Evolutionary conservation across 2,797 vertebrate species (phyloP), one percentile per base, ranked within the genome.

Genomic region (Valencia hispanica): DNA sequence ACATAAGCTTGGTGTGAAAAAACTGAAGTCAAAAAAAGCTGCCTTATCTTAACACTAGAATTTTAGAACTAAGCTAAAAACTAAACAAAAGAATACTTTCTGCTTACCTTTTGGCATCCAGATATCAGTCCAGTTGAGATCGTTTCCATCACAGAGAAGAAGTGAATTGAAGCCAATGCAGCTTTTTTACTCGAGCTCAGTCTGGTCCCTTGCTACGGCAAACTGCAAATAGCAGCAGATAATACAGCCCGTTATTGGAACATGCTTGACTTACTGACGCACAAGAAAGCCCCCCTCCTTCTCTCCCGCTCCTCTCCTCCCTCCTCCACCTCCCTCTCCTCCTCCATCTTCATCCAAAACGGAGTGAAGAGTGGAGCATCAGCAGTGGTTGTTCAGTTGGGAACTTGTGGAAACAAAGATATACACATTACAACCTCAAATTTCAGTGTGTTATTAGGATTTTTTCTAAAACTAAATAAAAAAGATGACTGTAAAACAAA

Each of bases 171-270:
- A 80, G 73, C 68, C 55, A 72, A 83, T 61, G 86, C 86, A 73
- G 74, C 50, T 83, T 80, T 34, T 45, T 73, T 83, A 80, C 89
- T 85, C 71, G 9, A 32, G 85, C 87, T 86, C 85, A 76, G 82
- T 76, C 84, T 77, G 84, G 77, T 70, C 88, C 87, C 86, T 89
- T 82, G 85, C 79, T 91, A 90, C 91, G 89, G 91, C 81, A 83
- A 86, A 91, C 90, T 91, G 92, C 88, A 91, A 92, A 93, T 92
- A 93, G 91, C 91, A 91, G 91, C 91, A 91, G 83, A 92, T 91
- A 87, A 87, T 92, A 84, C 81, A 82, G 81, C 39, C 74, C 75
- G 89, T 87, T 91, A 90, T 85, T 92, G 88, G 90, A 92, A 91
- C 89, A 93, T 92, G 91, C 89, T 93, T 93, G 90, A 91, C 86